A percentile compares a stretch with the other conserved stretches of the same genome.
These are phyloP conservation scores for Elmis aenea DNA, from an alignment of 2,888 invertebrate genomes.

Conservation along the genomic window DNA sequence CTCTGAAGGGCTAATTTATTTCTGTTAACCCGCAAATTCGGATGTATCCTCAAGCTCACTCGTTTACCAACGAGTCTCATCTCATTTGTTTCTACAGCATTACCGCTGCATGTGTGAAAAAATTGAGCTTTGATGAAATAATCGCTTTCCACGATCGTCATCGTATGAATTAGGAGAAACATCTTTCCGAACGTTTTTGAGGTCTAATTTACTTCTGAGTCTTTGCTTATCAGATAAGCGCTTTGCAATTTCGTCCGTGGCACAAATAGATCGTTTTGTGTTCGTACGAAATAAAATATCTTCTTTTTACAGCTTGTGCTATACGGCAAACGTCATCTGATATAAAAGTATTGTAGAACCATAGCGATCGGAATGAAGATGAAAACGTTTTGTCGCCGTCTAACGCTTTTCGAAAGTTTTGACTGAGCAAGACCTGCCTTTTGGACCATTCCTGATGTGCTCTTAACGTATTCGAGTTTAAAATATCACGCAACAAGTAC, in stretches of 20 bases:
- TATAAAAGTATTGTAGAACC: slow-evolving; percentile 34
- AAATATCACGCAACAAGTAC: too few relatives aligned
- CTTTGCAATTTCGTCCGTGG: slow-evolving; percentile 40
- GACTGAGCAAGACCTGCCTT: too few relatives aligned
- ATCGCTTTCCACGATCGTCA: slow-evolving; percentile 45
- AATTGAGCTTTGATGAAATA: slow-evolving; percentile 46
- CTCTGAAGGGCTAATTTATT: slow-evolving; percentile 33
- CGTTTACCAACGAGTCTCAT: slow-evolving; percentile 36
- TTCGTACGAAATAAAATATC: slow-evolving; percentile 28
- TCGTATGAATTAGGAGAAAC: slow-evolving; percentile 46
- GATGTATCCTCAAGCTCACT: slow-evolving; percentile 34
- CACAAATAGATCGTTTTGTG: slow-evolving; percentile 34
- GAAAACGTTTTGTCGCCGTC: slow-evolving; percentile 29
- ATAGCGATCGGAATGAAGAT: slow-evolving; percentile 26
- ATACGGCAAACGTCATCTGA: slow-evolving; percentile 46
- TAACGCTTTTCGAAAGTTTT: too few relatives aligned
- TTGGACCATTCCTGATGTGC: slow-evolving; percentile 35
- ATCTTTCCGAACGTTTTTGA: slow-evolving; percentile 21
- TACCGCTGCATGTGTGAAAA: slow-evolving; percentile 40
- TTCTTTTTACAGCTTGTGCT: slow-evolving; percentile 40
- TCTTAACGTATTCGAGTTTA: too few relatives aligned
- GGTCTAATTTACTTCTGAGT: not conserved
- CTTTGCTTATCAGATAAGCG: slow-evolving; percentile 31
- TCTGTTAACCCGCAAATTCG: slow-evolving; percentile 29
- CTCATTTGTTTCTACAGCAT: slow-evolving; percentile 24